phyloP scores from a whole-genome alignment of 2,888 invertebrate species.

The Pyrrhosoma nymphula region DNA sequence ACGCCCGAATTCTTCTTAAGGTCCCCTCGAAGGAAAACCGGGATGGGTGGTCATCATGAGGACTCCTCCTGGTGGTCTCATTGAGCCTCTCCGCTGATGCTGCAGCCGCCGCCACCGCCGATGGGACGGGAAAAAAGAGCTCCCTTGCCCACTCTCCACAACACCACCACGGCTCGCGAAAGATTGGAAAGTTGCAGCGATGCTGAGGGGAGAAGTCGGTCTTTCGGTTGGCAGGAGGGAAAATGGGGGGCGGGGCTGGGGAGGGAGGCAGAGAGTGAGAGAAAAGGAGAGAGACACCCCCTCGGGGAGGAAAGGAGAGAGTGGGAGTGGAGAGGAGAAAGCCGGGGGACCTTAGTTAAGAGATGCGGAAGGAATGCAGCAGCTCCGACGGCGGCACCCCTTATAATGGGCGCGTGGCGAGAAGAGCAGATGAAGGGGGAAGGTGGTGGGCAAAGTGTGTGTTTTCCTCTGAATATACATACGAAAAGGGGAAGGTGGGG shows the following conservation, averaged over 20 bases:
- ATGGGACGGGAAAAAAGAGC: not conserved
- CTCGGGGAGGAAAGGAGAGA: not conserved
- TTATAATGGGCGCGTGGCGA: not conserved
- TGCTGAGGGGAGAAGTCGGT: constrained; percentile 23
- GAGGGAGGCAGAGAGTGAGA: not conserved
- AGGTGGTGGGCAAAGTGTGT: not conserved
- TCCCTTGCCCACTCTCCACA: not conserved
- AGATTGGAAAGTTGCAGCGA: constrained; percentile 47
- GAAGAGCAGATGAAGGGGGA: not conserved
- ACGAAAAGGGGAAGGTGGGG: not conserved
- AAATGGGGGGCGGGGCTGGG: not conserved
- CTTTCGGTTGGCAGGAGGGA: not conserved
- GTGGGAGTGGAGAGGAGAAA: constrained; percentile 35
- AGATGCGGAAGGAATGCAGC: constrained; percentile 46
- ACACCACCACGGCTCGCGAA: not conserved
- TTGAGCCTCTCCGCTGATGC: not conserved
- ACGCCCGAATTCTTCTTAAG: constrained; percentile 2
- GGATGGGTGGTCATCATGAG: not conserved
- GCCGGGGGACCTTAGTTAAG: constrained; percentile 36
- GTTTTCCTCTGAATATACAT: not conserved
- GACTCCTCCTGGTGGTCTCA: no score
- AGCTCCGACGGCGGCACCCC: not conserved
- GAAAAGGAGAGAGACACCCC: not conserved
- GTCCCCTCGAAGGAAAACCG: not conserved
- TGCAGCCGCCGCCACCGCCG: not conserved